Conservation (phyloP, 2,888 invertebrate species). For the Amblyjoppa proteus region DNA sequence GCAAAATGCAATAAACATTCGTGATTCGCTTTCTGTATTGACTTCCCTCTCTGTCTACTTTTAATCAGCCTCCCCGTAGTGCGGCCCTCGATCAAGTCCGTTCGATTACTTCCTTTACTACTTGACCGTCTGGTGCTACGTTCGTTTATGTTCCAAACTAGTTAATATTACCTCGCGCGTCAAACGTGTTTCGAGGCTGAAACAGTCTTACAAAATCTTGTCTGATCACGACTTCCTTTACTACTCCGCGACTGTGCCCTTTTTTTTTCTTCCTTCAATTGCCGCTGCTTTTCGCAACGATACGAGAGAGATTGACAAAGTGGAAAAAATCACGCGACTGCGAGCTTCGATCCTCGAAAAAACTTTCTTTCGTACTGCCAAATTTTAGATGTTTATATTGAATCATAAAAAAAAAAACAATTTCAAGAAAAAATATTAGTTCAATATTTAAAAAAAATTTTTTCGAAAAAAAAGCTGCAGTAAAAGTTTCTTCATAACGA, state of each 20-base stretch:
- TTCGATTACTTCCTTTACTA: conserved; percentile 22
- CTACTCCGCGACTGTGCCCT: neutral
- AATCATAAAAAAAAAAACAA: too few relatives aligned
- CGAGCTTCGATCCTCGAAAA: neutral
- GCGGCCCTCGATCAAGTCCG: neutral
- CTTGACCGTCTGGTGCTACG: neutral
- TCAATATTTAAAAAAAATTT: too few relatives aligned
- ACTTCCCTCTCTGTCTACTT: conserved; percentile 20
- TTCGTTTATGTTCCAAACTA: conserved; percentile 11
- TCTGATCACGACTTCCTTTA: conserved; percentile 9
- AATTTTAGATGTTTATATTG: too few relatives aligned
- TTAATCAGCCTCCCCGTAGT: neutral
- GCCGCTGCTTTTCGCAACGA: neutral
- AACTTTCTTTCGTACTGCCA: too few relatives aligned
- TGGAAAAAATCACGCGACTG: neutral
- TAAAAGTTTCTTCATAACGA: neutral
- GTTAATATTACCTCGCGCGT: neutral
- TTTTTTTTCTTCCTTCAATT: neutral
- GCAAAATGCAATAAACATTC: conserved; percentile 45
- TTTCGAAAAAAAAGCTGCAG: too few relatives aligned
- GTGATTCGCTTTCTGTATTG: neutral
- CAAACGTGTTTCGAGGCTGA: neutral
- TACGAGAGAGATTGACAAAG: neutral
- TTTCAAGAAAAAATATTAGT: too few relatives aligned
- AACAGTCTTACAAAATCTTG: conserved; percentile 1